Evolutionary conservation across 2,888 invertebrate genomes (phyloP), one percentile per base, ranked within the genome.

Genomic region (Chalcosyrphus nemorum): DNA sequence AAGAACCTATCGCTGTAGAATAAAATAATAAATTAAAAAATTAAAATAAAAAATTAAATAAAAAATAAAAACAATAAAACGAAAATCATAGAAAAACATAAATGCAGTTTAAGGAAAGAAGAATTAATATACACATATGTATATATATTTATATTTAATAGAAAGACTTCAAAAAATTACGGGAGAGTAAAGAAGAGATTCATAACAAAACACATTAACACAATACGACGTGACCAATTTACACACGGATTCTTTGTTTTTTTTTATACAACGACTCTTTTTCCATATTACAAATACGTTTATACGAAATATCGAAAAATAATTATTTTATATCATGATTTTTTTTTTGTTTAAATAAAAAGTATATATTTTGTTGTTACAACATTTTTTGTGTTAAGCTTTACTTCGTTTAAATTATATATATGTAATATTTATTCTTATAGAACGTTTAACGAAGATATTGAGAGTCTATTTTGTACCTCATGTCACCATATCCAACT

Each of bases 401-500:
- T 68, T 80, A 84, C 80, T 84, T 80, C 68, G 75, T 77, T 76
- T 65, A 75, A 74, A 78, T 74, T 63, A 78, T 75, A 75, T 80
- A 68, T 80, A 78, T 54, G 72, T 74, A 78, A 82, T 70, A 70
- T 80, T 74, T 80, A 75, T 84, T 82, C 68, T 50, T 75, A 80
- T 75, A 75, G 70, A 80, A 80, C 54, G 45, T 74, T 74, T 70
- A 80, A 65, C 84, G 84, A 80, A 71, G 84, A 75, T 54, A 75
- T 75, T 84, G 80, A 74, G 77, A 74, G 77, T 86, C 77, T 87
- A 86, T 72, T n/a, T 87, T 89, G 87, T 91, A 92, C 97, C 97
- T 97, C 99, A 99, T 99, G 95, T 99, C 99, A 94, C 99, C 99
- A 95, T 99, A 99, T 94, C 99, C 99, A 93, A 99, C 99, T 93